Base-by-base conservation (phyloP, 2,113 vertebrate species). In the Hyperopisus bebe region DNA sequence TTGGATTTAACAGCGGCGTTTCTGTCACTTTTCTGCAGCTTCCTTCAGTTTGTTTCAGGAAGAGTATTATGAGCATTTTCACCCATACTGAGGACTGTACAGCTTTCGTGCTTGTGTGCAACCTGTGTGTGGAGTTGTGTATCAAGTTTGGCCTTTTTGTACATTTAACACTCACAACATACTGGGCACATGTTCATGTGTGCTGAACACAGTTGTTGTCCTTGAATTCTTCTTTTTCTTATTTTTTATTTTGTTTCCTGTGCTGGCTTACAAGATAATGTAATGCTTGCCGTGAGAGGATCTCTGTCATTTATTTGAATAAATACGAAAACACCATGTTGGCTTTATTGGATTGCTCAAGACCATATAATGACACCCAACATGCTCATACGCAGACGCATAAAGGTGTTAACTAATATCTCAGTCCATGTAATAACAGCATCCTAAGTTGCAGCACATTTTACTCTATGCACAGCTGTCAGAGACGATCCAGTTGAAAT, bases 21-120 rank as follows among this genome's bases (percentile, higher is more conserved):
- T 92, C 91, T 44, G 35, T 83, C n/a, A n/a, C 39, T 47, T 9
- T n/a, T 1, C 24, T 19, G 21, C 86, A 93, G 95, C 93, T 90
- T 90, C 93, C 94, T 94, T 92, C 90, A 87, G 70, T 42, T 95
- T 90, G 93, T 92, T 94, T 96, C 95, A 80, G 89, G 96, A 95
- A 94, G 95, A 97, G 94, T 89, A 94, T 96, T 95, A 89, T 96
- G 96, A 96, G 94, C 96, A 96, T 97, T 96, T 96, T 95, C 98
- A 96, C 97, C 97, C 97, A 98, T 98, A 98, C 94, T 98, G 98
- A 99, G 97, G 97, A 98, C 96, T 97, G 94, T 95, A 95, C 95
- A 96, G 95, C 94, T 95, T 96, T 93, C 94, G 94, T 95, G 94
- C 92, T 94, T 92, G 53, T 94, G 93, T 97, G 96, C 94, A 95